These are phyloP conservation scores for Nothura maculosa DNA, from an alignment of 2,797 vertebrate species.

Conservation along the genomic window DNA sequence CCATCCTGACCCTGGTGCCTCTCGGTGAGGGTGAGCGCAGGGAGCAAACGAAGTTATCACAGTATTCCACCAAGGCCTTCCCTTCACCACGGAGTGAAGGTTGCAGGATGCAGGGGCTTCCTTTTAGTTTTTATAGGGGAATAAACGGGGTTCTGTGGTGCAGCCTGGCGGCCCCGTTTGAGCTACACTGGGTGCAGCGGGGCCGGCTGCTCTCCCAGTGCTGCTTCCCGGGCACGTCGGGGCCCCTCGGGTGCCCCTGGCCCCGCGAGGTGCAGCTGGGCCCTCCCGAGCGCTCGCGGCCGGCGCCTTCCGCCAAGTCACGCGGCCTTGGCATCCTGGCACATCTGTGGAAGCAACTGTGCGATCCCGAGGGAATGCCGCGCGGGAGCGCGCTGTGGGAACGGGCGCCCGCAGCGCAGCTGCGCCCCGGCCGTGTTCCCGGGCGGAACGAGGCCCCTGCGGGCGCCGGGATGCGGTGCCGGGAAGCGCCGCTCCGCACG, in stretches of 20 bases:
- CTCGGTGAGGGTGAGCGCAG: background rate
- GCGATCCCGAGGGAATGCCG: background rate
- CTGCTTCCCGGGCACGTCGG: background rate
- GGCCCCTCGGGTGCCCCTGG: background rate
- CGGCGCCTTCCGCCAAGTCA: background rate
- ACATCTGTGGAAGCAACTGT: background rate
- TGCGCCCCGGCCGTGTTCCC: background rate
- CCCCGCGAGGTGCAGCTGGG: background rate
- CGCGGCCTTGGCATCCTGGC: background rate
- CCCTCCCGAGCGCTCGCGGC: background rate
- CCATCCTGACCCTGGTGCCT: background rate
- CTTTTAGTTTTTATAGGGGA: background rate
- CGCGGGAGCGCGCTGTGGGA: background rate
- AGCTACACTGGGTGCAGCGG: background rate
- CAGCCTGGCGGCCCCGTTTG: background rate
- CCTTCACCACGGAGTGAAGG: background rate
- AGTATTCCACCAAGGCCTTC: background rate
- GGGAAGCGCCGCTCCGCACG: too few species aligned
- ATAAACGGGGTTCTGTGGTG: background rate
- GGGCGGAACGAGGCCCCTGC: too few species aligned
- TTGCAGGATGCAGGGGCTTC: constrained; percentile 5
- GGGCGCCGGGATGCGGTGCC: too few species aligned
- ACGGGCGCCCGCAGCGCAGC: too few species aligned
- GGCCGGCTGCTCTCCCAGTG: background rate
- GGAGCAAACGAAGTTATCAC: background rate